Conservation (phyloP, 2,797 vertebrate genomes). For the Perodicticus potto region DNA sequence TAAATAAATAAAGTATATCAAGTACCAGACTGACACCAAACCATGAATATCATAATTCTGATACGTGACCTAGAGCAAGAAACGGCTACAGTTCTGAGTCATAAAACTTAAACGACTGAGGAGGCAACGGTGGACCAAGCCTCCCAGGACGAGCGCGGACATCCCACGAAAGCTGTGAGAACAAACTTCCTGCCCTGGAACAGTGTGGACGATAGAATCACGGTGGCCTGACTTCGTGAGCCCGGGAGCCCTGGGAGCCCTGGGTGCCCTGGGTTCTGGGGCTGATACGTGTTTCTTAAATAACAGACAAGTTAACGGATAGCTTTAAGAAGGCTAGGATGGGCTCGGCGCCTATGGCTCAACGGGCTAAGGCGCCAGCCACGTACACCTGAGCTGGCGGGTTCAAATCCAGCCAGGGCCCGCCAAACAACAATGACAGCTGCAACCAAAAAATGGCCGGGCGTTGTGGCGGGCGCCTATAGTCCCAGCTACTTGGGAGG, state of each 20-base stretch:
- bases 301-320: accelerated
- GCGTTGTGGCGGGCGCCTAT: too few relatives aligned
- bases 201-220: accelerated
- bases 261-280: too few relatives aligned
- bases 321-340: background rate
- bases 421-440: too few relatives aligned
- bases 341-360: too few relatives aligned
- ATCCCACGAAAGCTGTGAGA: background rate
- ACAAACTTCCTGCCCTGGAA: background rate
- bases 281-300: background rate
- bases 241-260: background rate
- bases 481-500: too few relatives aligned
- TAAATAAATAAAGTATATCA: accelerated
- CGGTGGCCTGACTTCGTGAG: accelerated
- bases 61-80: accelerated
- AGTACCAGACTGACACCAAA: background rate
- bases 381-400: too few relatives aligned
- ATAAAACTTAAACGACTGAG: too few relatives aligned
- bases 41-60: accelerated
- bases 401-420: too few relatives aligned
- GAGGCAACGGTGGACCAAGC: background rate
- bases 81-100: background rate
- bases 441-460: too few relatives aligned
- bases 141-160: accelerated
- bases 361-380: too few relatives aligned